Percentiles rank a stretch among this genome's conserved stretches.
Conservation (phyloP, 2,113 vertebrate species). For the Globicephala melas region DNA sequence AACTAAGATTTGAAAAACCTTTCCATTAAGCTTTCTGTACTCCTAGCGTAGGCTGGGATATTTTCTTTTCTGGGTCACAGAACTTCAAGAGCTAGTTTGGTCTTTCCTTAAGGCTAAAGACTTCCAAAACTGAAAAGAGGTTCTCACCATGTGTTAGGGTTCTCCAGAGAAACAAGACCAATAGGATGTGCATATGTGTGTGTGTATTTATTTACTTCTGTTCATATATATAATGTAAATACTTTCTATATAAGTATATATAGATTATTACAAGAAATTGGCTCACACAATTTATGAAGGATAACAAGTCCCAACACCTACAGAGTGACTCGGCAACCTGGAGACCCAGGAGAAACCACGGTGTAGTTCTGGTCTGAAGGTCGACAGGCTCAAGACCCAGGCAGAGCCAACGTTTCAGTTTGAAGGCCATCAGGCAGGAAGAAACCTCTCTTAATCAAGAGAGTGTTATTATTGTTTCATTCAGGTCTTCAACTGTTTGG, state of each 20-base stretch:
- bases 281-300: not conserved
- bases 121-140: not conserved
- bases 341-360: not conserved
- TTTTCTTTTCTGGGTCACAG: not conserved
- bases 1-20: not conserved
- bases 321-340: not conserved
- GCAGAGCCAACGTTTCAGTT: not conserved
- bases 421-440: not conserved
- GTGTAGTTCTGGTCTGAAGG: not conserved
- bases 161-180: not conserved
- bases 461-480: not conserved
- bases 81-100: not conserved
- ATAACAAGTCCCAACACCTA: not conserved
- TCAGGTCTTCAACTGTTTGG: not conserved
- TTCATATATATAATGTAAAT: not conserved
- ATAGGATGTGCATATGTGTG: not conserved
- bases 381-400: not conserved
- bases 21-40: not conserved
- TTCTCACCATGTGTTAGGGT: not conserved
- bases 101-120: slow-evolving; percentile 15
- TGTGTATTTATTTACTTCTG: not conserved
- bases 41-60: not conserved
- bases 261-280: not conserved
- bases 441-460: not conserved
- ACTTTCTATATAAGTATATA: not conserved